Evolutionary conservation across 2,113 vertebrate species (phyloP).

Genomic region (Pogona vitticeps): DNA sequence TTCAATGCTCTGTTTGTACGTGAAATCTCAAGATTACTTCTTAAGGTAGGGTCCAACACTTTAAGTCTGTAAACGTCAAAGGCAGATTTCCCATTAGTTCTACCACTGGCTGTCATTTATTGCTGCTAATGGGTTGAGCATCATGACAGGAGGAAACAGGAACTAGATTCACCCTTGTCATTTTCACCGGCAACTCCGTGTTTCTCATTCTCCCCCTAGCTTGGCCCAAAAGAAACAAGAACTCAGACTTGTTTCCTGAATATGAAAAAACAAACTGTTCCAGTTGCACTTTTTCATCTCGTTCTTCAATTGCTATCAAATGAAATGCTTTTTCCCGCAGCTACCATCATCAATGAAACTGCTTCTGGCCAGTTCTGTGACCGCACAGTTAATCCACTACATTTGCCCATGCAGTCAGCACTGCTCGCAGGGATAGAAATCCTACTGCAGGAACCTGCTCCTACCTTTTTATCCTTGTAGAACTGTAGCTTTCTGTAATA

Average conservation of each 20-base stretch:
- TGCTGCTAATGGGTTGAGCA: background rate
- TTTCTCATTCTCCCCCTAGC: background rate
- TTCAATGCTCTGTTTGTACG: slow-evolving; percentile 59
- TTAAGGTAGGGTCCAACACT: slow-evolving; percentile 21
- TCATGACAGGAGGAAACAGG: background rate
- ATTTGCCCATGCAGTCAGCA: background rate
- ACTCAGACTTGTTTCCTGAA: background rate
- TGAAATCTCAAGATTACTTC: slow-evolving; percentile 33
- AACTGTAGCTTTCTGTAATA: background rate
- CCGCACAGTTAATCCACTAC: background rate
- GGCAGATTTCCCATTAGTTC: background rate
- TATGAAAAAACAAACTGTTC: background rate
- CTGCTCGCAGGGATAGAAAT: background rate
- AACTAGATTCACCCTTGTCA: background rate
- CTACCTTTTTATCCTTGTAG: background rate
- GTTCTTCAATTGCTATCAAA: background rate
- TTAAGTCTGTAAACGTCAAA: background rate
- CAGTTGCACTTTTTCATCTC: background rate
- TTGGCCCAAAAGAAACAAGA: background rate
- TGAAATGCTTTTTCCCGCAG: background rate
- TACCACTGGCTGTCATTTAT: background rate
- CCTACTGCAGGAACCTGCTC: background rate
- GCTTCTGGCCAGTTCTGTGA: background rate
- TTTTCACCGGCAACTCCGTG: background rate
- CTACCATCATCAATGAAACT: background rate